Evolutionary conservation across 1,140 invertebrate species (phyloP).

Genomic region (Mesaphorura yosii): DNA sequence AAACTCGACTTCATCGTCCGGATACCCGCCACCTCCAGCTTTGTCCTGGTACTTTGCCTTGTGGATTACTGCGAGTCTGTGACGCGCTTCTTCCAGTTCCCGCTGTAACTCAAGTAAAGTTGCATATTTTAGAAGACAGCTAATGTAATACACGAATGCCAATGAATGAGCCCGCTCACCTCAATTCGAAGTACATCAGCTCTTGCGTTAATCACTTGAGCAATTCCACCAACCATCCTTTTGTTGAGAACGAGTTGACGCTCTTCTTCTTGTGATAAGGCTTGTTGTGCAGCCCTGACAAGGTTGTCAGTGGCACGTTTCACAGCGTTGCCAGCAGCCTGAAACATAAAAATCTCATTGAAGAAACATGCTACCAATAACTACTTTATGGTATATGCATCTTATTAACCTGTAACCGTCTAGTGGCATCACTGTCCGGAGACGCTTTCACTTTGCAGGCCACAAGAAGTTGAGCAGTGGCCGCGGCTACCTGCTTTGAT

Average conservation of each 20-base stretch:
- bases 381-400: not conserved
- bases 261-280: conserved; percentile 82
- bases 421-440: conserved; percentile 81
- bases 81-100: conserved; percentile 81
- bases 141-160: too few species aligned
- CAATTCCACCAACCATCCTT: conserved; percentile 83
- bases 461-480: conserved; percentile 90
- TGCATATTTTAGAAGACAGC: conserved; percentile 1
- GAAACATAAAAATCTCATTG: conserved; percentile 25
- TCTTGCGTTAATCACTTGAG: conserved; percentile 77
- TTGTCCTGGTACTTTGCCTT: conserved; percentile 70
- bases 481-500: conserved; percentile 92
- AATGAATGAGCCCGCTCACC: too few species aligned
- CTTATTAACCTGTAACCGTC: conserved; percentile 60
- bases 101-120: conserved; percentile 77
- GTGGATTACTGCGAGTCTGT: conserved; percentile 69
- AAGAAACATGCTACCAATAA: not conserved
- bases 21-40: conserved; percentile 34
- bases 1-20: conserved; percentile 44
- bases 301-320: conserved; percentile 95
- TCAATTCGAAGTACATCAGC: conserved; percentile 33
- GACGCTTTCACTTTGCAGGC: conserved; percentile 98
- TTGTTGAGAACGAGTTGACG: conserved; percentile 75
- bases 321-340: conserved; percentile 90
- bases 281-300: conserved; percentile 84